Conservation (phyloP, 2,797 vertebrate genomes). For the Gambelia wislizenii region DNA sequence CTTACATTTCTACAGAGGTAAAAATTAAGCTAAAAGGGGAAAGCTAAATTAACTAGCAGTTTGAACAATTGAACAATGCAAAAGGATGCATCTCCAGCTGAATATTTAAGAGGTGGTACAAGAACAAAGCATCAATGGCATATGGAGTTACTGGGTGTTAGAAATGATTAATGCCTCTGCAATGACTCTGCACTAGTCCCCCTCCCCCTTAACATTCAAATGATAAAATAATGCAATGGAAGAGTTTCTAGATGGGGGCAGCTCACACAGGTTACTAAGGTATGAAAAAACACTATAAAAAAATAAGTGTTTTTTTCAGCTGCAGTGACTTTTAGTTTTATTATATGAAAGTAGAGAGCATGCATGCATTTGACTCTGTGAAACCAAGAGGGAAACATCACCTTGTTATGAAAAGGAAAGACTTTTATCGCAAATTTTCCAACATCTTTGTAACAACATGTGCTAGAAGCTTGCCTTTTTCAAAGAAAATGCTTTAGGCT, state of each 20-base stretch:
- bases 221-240: background rate
- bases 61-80: conserved; percentile 7
- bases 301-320: too few species aligned
- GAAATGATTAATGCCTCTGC: background rate
- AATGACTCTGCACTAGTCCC: background rate
- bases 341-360: background rate
- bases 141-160: background rate
- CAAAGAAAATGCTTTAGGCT: background rate
- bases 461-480: background rate
- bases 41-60: background rate
- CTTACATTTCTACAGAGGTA: background rate
- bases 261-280: background rate
- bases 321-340: background rate
- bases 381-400: background rate
- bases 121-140: background rate
- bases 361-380: background rate
- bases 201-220: background rate
- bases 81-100: background rate
- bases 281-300: background rate
- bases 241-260: background rate
- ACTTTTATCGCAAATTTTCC: background rate
- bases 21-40: background rate
- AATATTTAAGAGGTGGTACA: background rate
- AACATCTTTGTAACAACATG: background rate
- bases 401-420: background rate